A percentile compares a stretch with the other conserved stretches of the same genome.
Evolutionary conservation across 2,113 vertebrate genomes (phyloP).

Genomic region (Ellobius talpinus): DNA sequence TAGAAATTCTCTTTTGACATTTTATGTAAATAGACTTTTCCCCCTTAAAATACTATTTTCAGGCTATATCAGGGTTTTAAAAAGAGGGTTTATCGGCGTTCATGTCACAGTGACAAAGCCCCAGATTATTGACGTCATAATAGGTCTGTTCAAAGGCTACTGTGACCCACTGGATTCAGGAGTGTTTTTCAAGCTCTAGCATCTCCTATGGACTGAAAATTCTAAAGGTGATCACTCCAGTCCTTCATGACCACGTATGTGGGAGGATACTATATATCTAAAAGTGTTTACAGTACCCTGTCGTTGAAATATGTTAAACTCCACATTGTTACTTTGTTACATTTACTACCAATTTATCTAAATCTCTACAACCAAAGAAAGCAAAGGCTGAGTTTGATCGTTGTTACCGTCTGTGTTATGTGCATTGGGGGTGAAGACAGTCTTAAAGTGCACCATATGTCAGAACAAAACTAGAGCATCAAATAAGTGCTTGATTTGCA

Average conservation of each 20-base stretch:
- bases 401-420: background rate
- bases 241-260: background rate
- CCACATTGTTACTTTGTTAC: background rate
- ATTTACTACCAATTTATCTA: conserved; percentile 6
- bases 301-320: conserved; percentile 31
- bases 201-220: background rate
- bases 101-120: background rate
- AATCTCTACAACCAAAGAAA: conserved; percentile 40
- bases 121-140: conserved; percentile 5
- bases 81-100: background rate
- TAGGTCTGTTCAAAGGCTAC: background rate
- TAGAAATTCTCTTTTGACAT: conserved; percentile 44
- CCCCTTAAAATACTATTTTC: conserved; percentile 17
- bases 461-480: background rate
- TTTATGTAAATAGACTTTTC: background rate
- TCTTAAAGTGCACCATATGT: background rate
- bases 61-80: background rate
- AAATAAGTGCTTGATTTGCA: background rate
- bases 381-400: background rate
- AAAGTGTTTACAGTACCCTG: background rate
- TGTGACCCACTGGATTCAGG: background rate
- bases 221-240: background rate
- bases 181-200: background rate
- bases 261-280: background rate
- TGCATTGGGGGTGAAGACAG: background rate